Conservation (phyloP, 37 sponge, comb jelly and placozoan genomes). For the Corticium candelabrum region DNA sequence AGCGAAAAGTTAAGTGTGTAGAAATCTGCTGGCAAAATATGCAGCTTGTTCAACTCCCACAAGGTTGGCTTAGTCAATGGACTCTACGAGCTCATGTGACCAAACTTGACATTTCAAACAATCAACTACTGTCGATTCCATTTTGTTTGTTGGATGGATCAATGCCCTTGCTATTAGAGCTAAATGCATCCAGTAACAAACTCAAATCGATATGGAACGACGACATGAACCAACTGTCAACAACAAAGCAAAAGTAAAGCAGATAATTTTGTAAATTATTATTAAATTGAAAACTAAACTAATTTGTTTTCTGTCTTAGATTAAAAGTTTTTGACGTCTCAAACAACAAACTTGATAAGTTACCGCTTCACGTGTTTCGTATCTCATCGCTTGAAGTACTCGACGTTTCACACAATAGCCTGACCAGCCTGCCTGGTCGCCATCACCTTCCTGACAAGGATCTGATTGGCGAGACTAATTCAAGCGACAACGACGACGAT, state of each 20-base stretch:
- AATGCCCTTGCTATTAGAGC: neutral
- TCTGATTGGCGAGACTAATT: no score
- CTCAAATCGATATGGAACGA: no score
- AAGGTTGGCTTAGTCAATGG: no score
- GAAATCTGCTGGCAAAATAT: no score
- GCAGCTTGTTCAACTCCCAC: no score
- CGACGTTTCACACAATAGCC: neutral
- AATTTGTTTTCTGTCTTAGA: no score
- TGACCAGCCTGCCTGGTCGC: neutral
- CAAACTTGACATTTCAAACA: neutral
- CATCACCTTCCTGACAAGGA: no score
- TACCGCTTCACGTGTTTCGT: neutral
- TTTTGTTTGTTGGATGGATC: neutral
- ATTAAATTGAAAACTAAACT: neutral
- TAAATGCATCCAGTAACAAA: neutral
- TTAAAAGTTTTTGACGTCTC: neutral
- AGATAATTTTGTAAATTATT: no score
- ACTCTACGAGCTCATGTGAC: neutral
- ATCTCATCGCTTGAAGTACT: neutral
- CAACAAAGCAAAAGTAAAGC: no score
- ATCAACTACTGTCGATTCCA: neutral
- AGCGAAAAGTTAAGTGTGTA: no score
- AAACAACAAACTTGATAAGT: neutral
- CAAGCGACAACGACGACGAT: neutral
- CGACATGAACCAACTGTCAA: no score